These are phyloP conservation scores for Dolichomitus sp. DNA, from an alignment of 2,888 invertebrate genomes.

Conservation along the genomic window DNA sequence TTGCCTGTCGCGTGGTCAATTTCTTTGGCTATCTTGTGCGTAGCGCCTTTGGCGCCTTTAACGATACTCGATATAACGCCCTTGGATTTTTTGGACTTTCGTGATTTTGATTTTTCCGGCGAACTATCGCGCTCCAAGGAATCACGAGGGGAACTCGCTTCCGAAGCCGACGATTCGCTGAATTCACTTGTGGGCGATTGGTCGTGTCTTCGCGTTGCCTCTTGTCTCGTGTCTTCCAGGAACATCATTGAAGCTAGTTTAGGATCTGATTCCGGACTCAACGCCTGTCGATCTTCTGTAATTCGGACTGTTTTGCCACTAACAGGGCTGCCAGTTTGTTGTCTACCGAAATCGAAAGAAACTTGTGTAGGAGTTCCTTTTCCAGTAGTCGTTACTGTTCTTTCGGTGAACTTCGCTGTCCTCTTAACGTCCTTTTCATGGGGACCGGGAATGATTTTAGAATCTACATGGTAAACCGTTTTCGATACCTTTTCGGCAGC, in stretches of 20 bases:
- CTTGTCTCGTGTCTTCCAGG: constrained; percentile 62
- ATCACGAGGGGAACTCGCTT: constrained; percentile 62
- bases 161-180: constrained; percentile 65
- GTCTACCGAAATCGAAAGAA: constrained; percentile 9
- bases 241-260: constrained; percentile 70
- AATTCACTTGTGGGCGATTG: constrained; percentile 15
- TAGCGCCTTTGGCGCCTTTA: constrained; percentile 74
- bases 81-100: constrained; percentile 72
- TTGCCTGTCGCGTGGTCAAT: constrained; percentile 75
- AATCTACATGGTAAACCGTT: constrained; percentile 32
- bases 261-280: constrained; percentile 64
- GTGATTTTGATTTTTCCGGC: constrained; percentile 67
- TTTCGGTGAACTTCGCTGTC: constrained; percentile 44
- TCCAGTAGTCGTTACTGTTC: constrained; percentile 11
- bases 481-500: constrained; percentile 65
- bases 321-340: neutral
- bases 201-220: constrained; percentile 43
- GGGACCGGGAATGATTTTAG: constrained; percentile 61
- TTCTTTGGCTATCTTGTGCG: constrained; percentile 74
- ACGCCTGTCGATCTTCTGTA: constrained; percentile 55
- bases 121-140: constrained; percentile 65
- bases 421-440: constrained; percentile 31
- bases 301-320: constrained; percentile 43
- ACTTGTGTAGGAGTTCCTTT: constrained; percentile 17
- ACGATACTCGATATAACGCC: constrained; percentile 76